Base-by-base conservation (phyloP, 2,113 vertebrate species). In the Microcebus lehilahytsara region DNA sequence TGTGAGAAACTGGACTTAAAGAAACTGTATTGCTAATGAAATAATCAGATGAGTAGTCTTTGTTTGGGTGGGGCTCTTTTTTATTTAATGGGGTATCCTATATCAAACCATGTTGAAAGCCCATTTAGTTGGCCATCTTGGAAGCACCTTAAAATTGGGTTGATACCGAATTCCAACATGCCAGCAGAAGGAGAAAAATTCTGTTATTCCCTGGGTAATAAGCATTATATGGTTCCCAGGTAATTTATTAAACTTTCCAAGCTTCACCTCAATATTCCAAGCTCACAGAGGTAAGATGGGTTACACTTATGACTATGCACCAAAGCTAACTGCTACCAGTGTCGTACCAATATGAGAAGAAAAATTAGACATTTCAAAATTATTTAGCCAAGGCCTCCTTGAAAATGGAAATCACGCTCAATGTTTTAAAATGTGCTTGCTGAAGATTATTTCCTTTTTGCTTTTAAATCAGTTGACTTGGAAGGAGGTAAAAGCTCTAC, bases 321-420 rank as follows among this genome's bases (percentile, higher is more conserved):
- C 30, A 67, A 93, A 67, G 53, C 40, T 64, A 56, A 66, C 60
- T 9, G 16, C 37, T 60, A 80, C 25, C 64, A 5, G 30, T 87
- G 30, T 92, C 56, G 66, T 71, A 79, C 27, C 25, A 64, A 27
- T 16, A 37, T 42, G 16, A 83, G 42, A 60, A 84, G 40, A 32
- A 85, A 92, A 90, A 87, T 34, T 6, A 67, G 30, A 94, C 11
- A 67, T 62, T 89, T 92, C 77, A 91, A 94, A 95, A 78, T 56
- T 51, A 9, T 92, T 60, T 79, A 56, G 71, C 11, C 58, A 86
- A 84, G 60, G 25, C 22, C 27, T 89, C 9, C 37, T 72, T 93
- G 27, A 67, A 88, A 93, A 81, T 40, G 34, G 25, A 11, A 51
- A 58, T 60, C 30, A 62, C 42, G 25, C 3, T 91, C 30, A 46